phyloP scores from a whole-genome alignment of 2,797 vertebrate genomes.

The Acrossocheilus wenchowensis region DNA sequence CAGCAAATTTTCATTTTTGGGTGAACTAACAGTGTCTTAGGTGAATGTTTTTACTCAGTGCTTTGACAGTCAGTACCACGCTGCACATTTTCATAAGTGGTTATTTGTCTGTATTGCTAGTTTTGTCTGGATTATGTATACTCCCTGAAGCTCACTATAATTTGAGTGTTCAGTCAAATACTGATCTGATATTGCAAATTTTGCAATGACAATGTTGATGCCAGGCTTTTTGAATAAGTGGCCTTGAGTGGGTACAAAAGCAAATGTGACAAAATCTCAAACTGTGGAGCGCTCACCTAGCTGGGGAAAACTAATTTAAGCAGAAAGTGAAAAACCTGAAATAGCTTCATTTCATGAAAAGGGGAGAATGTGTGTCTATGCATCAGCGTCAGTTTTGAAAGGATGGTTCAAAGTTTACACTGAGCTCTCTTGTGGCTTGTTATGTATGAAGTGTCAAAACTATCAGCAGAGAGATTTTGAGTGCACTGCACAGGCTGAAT shows the following conservation, averaged over 20 bases:
- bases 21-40: not conserved
- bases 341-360: conserved; percentile 52
- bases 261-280: not conserved
- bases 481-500: conserved; percentile 11
- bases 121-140: not conserved
- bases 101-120: not conserved
- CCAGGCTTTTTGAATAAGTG: conserved; percentile 11
- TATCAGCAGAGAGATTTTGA: conserved; percentile 35
- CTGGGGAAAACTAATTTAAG: not conserved
- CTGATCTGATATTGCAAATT: not conserved
- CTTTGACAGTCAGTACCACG: not conserved
- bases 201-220: not conserved
- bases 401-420: conserved; percentile 48
- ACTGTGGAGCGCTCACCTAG: not conserved
- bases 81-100: not conserved
- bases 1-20: not conserved
- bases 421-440: conserved; percentile 53
- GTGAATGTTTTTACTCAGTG: not conserved
- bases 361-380: conserved; percentile 48
- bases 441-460: conserved; percentile 55
- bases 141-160: not conserved
- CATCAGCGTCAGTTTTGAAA: conserved; percentile 48
- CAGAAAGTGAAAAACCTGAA: conserved; percentile 46
- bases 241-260: conserved; percentile 3
- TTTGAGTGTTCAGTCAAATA: not conserved